Evolutionary conservation across 2,888 invertebrate species (phyloP), one percentile per base, ranked within the genome.

Genomic region (Atethmia centrago): DNA sequence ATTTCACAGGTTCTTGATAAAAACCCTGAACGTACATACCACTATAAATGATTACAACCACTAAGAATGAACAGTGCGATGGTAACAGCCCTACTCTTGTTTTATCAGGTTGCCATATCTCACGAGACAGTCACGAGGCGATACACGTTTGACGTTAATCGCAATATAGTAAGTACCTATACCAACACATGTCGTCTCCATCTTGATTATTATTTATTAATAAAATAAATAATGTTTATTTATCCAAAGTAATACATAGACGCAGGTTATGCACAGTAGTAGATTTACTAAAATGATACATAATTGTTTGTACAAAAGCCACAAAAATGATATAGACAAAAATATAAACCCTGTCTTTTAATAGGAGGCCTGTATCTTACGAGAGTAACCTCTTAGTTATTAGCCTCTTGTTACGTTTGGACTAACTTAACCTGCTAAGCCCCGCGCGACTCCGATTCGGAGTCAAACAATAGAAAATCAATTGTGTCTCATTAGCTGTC

Each of bases 81-180:
- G 31, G 65, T 74, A 56, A 36, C 64, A 80, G 25, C 73, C 72
- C 80, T 80, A 63, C 19, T 61, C 49, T 51, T 51, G 28, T 61
- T 58, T 68, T 55, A 80, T 73, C 72, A 55, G 51, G 51, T 25
- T 19, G 31, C n/a, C 45, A 21, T 68, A 65, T 76, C 59, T 51
- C 45, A 55, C 67, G 51, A 47, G 59, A n/a, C 51, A 40, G 56
- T 74, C 81, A 81, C 81, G 74, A 68, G 74, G 74, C 77, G 12
- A 4, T 19, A 28, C n/a, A 36, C 71, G n/a, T n/a, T n/a, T n/a
- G n/a, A 69, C 71, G 58, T 79, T 42, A 66, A 55, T 58, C 36
- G 31, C 31, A 42, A n/a, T 21, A n/a, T 31, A 3, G 2, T 51
- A 40, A 25, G 66, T 75, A 74, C 40, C 36, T 74, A 53, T 19